Conservation (phyloP, 2,888 invertebrate species). For the Dryocosmus kuriphilus region DNA sequence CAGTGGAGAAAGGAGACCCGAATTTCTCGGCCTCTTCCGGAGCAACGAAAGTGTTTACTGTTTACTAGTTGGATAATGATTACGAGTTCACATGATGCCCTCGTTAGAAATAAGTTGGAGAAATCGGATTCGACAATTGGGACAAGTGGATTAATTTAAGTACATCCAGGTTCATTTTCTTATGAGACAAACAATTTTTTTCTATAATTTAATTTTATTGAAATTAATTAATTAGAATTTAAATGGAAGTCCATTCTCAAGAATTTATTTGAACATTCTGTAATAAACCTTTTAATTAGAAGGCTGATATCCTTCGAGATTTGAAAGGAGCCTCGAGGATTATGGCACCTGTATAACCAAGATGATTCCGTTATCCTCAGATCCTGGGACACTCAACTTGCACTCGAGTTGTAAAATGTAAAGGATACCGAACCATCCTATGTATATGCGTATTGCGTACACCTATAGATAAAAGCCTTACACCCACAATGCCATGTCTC, state of each 20-base stretch:
- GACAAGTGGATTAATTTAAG: slow-evolving; percentile 5
- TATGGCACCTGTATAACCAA: slow-evolving; percentile 50
- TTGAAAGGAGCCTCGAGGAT: slow-evolving; percentile 41
- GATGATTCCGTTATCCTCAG: slow-evolving; percentile 56
- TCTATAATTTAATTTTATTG: not conserved
- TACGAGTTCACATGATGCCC: slow-evolving; percentile 35
- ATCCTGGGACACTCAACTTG: slow-evolving; percentile 46
- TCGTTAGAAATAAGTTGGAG: slow-evolving; percentile 48
- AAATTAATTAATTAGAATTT: not conserved
- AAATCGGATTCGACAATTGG: slow-evolving; percentile 47
- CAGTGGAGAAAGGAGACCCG: slow-evolving; percentile 46
- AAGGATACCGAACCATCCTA: slow-evolving; percentile 40
- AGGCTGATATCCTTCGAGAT: not conserved
- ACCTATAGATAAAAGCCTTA: slow-evolving; percentile 46
- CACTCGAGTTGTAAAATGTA: slow-evolving; percentile 40
- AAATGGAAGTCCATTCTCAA: not conserved
- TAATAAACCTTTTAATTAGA: not conserved
- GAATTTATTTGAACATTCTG: too few species aligned
- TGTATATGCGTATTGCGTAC: slow-evolving; percentile 46
- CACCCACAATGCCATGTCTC: slow-evolving; percentile 49
- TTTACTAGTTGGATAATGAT: slow-evolving; percentile 25
- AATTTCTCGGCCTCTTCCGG: slow-evolving; percentile 45
- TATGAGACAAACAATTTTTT: not conserved
- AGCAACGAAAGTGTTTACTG: slow-evolving; percentile 59
- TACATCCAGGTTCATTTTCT: not conserved